phyloP scores from a whole-genome alignment of 2,888 invertebrate species.

The Tipula unca region DNA sequence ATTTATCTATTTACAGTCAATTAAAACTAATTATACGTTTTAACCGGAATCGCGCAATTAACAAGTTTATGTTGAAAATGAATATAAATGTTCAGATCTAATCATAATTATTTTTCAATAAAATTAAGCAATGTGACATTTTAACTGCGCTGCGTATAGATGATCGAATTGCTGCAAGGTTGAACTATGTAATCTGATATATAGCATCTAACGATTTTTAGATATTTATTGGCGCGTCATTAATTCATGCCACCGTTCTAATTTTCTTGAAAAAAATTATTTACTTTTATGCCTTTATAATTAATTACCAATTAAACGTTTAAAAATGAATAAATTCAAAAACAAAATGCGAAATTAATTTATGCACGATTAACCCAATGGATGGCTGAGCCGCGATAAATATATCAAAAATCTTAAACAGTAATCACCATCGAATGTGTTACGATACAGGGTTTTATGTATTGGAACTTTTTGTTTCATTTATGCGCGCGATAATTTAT shows the following conservation, averaged over 20 bases:
- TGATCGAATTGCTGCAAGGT: too few species aligned
- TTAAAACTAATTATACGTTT: too few species aligned
- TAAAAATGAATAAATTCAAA: not conserved
- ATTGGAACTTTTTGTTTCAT: too few species aligned
- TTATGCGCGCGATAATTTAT: not conserved
- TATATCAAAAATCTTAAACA: not conserved
- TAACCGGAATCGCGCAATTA: too few species aligned
- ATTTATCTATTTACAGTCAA: too few species aligned
- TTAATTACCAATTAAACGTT: not conserved
- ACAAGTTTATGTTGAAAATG: too few species aligned
- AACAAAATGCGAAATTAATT: not conserved
- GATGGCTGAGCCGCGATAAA: not conserved
- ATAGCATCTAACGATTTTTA: too few species aligned
- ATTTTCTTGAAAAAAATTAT: not conserved
- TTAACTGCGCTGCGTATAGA: too few species aligned
- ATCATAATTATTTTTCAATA: too few species aligned
- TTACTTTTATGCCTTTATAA: not conserved
- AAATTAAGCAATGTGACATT: too few species aligned
- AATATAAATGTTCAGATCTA: too few species aligned
- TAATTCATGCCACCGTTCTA: not conserved
- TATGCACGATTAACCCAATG: not conserved
- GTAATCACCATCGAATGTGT: not conserved
- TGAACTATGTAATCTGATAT: too few species aligned
- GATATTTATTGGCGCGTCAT: not conserved
- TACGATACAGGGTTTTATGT: not conserved